Percentiles rank a stretch among this genome's conserved stretches.
Conservation (phyloP, 2,113 vertebrate genomes). For the Jacana jacana region DNA sequence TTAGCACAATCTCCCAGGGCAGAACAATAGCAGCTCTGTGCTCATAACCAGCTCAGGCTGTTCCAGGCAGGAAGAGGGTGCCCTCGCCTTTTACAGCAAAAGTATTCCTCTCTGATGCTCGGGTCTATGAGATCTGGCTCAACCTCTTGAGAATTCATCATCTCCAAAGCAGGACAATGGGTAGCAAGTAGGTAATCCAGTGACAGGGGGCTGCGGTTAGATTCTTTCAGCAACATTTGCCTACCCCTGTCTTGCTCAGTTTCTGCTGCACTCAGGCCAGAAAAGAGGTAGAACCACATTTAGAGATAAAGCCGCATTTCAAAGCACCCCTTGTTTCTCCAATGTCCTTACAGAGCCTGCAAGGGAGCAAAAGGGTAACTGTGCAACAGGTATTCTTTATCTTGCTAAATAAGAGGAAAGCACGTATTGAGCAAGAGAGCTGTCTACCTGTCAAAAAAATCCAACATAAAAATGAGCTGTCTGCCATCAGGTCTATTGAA, state of each 20-base stretch:
- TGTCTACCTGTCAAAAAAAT: background rate
- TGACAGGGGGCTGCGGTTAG: background rate
- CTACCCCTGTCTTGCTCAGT: background rate
- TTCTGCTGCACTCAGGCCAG: background rate
- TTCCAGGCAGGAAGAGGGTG: constrained; percentile 28
- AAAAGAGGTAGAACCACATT: background rate
- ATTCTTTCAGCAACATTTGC: background rate
- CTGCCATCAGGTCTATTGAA: background rate
- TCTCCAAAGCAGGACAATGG: background rate
- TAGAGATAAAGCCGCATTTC: constrained; percentile 16
- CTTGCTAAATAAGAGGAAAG: background rate
- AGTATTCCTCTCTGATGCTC: background rate
- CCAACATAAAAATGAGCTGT: background rate
- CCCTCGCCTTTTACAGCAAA: background rate
- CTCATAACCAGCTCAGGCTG: background rate
- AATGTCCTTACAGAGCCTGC: background rate
- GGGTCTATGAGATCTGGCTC: background rate
- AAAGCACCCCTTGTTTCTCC: background rate
- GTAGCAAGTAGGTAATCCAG: background rate
- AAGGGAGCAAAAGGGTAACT: background rate
- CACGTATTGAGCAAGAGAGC: background rate
- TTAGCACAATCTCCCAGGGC: background rate
- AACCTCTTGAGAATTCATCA: background rate
- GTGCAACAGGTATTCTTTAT: background rate
- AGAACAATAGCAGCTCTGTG: constrained; percentile 36